phyloP scores from a whole-genome alignment of 2,888 invertebrate species.

The Apodemia zela region DNA sequence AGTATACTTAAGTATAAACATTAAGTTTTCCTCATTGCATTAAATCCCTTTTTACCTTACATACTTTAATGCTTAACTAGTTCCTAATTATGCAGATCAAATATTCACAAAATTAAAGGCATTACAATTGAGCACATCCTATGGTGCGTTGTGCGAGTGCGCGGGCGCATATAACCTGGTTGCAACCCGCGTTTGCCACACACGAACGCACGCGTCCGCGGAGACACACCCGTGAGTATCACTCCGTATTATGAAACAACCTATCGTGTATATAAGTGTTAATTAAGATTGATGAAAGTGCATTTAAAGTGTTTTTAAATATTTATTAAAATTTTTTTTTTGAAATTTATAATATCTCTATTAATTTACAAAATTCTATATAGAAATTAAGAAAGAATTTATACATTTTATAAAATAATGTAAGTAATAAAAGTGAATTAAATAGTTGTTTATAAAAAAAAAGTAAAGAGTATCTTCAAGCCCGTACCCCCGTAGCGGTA shows the following conservation, averaged over 20 bases:
- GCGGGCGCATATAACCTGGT: conserved; percentile 61
- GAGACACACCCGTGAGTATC: conserved; percentile 61
- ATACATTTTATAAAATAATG: too few species aligned
- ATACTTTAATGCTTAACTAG: not conserved
- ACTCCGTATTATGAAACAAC: not conserved
- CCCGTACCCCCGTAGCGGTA: too few species aligned
- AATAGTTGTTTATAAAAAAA: too few species aligned
- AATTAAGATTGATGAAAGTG: not conserved
- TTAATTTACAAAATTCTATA: not conserved
- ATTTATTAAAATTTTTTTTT: not conserved
- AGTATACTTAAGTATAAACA: not conserved
- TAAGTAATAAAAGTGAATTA: too few species aligned
- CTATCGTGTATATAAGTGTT: not conserved
- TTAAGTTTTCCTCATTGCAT: not conserved
- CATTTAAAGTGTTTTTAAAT: not conserved
- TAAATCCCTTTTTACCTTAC: not conserved
- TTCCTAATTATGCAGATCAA: not conserved
- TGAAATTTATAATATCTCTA: not conserved
- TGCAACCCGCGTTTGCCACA: conserved; percentile 50
- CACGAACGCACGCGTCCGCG: conserved; percentile 54
- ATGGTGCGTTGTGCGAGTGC: conserved; percentile 41
- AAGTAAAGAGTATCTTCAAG: too few species aligned
- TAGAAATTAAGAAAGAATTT: too few species aligned
- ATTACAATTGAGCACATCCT: conserved; percentile 49
- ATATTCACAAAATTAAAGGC: not conserved